Base-by-base conservation (phyloP, 2,888 invertebrate species). In the Hemistola chrysoprasaria region DNA sequence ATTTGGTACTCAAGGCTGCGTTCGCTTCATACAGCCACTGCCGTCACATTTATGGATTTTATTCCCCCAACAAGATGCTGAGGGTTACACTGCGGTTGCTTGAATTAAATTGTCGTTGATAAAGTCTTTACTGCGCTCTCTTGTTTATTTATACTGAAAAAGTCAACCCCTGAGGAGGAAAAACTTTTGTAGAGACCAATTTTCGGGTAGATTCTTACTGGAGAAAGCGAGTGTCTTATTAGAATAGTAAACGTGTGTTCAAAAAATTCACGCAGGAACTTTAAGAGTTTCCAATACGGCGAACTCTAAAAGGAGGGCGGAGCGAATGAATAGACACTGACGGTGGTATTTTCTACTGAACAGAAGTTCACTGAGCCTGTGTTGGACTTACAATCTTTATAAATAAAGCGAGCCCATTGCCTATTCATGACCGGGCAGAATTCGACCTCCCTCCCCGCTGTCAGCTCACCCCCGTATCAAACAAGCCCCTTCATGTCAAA, bases 401-500 rank as follows among this genome's bases (percentile, higher is more conserved):
- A 88, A 88, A 88, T 87, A 86, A 84, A 86, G 83, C 82, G 78
- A 76, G 73, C 84, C 86, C 87, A 88, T 88, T 86, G 88, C 88
- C 85, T 88, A 88, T 88, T 88, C 88, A 88, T 88, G 87, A 88
- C 86, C 82, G 83, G 82, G 86, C 86, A 84, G 75, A 87, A 84
- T 87, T 85, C 59, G 55, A 61, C 76, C 77, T 78, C 77, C 75
- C 75, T 73, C 73, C 70, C 67, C 70, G 68, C 77, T 73, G 74
- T 65, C 72, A 71, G 75, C 55, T 74, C 76, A 70, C 81, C 83
- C 84, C 85, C 82, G 86, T 84, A 86, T 87, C 86, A 87, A 87
- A 86, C 86, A 84, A 85, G 87, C 86, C 88, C 88, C 88, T 87
- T 87, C 87, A 87, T 84, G 88, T 88, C 88, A 87, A 88, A 88